phyloP scores from a whole-genome alignment of 2,888 invertebrate genomes.

The Monopis laevigella region DNA sequence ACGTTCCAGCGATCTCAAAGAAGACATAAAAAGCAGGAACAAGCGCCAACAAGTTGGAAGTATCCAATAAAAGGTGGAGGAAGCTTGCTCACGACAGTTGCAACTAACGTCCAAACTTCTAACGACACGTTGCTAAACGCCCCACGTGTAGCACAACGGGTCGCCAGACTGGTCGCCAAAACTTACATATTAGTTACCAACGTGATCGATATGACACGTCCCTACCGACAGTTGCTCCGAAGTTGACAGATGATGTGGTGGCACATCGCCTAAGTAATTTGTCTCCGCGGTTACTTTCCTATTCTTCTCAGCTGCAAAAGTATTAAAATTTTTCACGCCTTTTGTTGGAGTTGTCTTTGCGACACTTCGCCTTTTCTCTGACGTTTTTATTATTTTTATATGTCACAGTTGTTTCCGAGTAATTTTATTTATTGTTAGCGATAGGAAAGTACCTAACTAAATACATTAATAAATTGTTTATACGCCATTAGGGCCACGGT shows the following conservation, averaged over 20 bases:
- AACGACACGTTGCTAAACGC: constrained; percentile 26
- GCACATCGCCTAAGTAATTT: constrained; percentile 55
- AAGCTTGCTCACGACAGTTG: constrained; percentile 8
- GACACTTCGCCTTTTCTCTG: neutral
- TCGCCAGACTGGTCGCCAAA: constrained; percentile 36
- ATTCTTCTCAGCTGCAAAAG: neutral
- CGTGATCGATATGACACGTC: constrained; percentile 59
- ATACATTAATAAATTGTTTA: no score
- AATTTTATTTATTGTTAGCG: no score
- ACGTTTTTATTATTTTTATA: no score
- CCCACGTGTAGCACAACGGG: constrained; percentile 4
- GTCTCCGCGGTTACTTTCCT: constrained; percentile 27
- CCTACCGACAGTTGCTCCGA: constrained; percentile 58
- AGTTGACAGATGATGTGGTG: constrained; percentile 59
- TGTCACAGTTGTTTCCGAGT: no score
- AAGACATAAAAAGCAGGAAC: constrained; percentile 9
- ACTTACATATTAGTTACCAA: constrained; percentile 61
- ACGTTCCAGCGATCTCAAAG: constrained; percentile 9
- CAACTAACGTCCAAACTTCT: constrained; percentile 15
- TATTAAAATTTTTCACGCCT: neutral
- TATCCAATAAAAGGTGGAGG: constrained; percentile 12
- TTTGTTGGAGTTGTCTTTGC: neutral
- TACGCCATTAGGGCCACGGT: no score
- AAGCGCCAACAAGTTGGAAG: constrained; percentile 9
- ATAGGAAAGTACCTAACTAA: no score